phyloP scores from a whole-genome alignment of 1,140 invertebrate species.

The Brachystomella parvula region DNA sequence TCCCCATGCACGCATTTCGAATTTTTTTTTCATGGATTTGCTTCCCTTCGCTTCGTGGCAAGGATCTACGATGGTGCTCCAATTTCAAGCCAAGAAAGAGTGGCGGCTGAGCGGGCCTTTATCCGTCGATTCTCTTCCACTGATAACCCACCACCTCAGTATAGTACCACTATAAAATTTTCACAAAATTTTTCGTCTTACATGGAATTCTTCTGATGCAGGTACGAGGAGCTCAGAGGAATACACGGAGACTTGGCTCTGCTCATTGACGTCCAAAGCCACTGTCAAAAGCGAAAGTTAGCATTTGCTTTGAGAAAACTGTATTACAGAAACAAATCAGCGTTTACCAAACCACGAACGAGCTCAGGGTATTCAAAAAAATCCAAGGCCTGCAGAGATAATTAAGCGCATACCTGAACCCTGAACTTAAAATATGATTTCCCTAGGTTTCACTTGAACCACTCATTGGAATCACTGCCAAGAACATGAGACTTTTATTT shows the following conservation, averaged over 20 bases:
- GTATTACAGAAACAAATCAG: conserved; percentile 51
- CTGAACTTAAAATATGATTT: conserved; percentile 15
- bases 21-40: conserved; percentile 21
- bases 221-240: conserved; percentile 68
- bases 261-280: conserved; percentile 75
- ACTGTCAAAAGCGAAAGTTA: conserved; percentile 74
- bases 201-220: conserved; percentile 39
- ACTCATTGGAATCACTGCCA: conserved; percentile 65
- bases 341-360: conserved; percentile 49
- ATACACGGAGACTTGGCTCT: conserved; percentile 80
- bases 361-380: conserved; percentile 57
- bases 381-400: no score
- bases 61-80: conserved; percentile 80
- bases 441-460: conserved; percentile 52
- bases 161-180: conserved; percentile 3
- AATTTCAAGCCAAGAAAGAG: conserved; percentile 71
- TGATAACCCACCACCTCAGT: conserved; percentile 57
- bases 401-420: neutral
- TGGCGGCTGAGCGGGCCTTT: conserved; percentile 87
- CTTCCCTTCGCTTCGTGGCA: conserved; percentile 75
- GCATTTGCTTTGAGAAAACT: conserved; percentile 66
- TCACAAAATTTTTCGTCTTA: neutral
- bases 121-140: conserved; percentile 80
- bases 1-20: neutral
- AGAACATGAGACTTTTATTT: conserved; percentile 73